Evolutionary conservation across 2,797 vertebrate species (phyloP).

Genomic region (Prionace glauca): DNA sequence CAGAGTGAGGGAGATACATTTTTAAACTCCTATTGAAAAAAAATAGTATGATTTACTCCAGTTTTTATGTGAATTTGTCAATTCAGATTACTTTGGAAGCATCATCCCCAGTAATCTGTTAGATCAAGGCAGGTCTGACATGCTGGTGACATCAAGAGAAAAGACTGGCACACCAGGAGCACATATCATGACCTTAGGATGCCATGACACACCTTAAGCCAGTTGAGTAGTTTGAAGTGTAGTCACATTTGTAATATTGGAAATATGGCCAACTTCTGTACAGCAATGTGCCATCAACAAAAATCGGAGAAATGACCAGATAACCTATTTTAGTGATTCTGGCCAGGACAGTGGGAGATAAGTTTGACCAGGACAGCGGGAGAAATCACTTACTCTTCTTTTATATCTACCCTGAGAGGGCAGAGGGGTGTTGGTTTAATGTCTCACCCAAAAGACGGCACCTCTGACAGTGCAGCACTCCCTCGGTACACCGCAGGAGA

Average conservation of each 20-base stretch:
- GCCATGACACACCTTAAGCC: background rate
- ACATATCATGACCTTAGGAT: background rate
- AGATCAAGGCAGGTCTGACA: background rate
- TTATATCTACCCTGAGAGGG: background rate
- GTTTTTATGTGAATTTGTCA: too few relatives aligned
- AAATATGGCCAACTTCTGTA: background rate
- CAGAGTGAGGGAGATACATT: too few relatives aligned
- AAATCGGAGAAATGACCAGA: background rate
- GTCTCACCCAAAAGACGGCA: background rate
- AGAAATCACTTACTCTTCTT: background rate
- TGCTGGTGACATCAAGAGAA: background rate
- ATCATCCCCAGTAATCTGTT: background rate
- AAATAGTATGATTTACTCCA: too few relatives aligned
- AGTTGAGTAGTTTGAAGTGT: background rate
- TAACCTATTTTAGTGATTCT: background rate
- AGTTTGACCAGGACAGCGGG: background rate
- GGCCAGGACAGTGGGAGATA: background rate
- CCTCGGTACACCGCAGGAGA: too few relatives aligned
- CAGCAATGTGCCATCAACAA: background rate
- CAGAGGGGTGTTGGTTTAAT: background rate
- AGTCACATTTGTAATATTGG: background rate
- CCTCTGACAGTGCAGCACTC: background rate
- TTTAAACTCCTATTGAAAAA: too few relatives aligned
- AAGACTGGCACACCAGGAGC: background rate
- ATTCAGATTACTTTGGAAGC: too few relatives aligned